Evolutionary conservation across 2,888 invertebrate species (phyloP), one percentile per base, ranked within the genome.

Genomic region (Pherbina coryleti): DNA sequence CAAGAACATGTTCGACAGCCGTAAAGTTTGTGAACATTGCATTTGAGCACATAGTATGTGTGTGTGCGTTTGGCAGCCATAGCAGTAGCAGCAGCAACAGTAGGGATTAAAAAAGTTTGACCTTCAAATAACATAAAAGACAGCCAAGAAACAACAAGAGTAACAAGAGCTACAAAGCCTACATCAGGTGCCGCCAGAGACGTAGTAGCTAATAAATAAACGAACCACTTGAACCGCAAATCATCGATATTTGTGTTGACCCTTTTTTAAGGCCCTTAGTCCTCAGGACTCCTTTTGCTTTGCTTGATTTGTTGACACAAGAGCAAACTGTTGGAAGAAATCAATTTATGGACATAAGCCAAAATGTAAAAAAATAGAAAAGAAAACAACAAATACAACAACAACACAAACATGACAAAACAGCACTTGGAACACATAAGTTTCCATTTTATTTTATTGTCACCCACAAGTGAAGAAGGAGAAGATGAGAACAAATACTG

Each of bases 121-220:
- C 44, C 44, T 44, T 44, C 44, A 44, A 44, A 44, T 14, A 44
- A 44, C 11, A 44, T 1, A 14, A 44, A 44, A 4, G 44, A 44
- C 14, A 44, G 44, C 44, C 44, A 11, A 44, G 11, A 44, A 44
- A 44, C 44, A 44, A 44, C 14, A 44, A 11, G 57, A 25, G 28
- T 14, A 60, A 60, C 8, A 60, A 60, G 11, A 60, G 28, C 9
- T 25, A 60, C 57, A 25, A 60, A 14, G 7, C 14, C 57, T 25
- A 60, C 57, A 60, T 25, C 57, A 60, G 28, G 25, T 60, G 57
- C 28, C 8, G 9, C 57, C 22, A 11, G 28, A 60, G 22, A 60
- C 44, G 44, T 44, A 44, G 44, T 44, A 25, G 57, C 28, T 25
- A 60, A 60, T 60, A 60, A 60, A 60, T 60, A 60, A 60, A 60